These are phyloP conservation scores for Hermetia illucens DNA, from an alignment of 1,140 invertebrate genomes.

Conservation along the genomic window DNA sequence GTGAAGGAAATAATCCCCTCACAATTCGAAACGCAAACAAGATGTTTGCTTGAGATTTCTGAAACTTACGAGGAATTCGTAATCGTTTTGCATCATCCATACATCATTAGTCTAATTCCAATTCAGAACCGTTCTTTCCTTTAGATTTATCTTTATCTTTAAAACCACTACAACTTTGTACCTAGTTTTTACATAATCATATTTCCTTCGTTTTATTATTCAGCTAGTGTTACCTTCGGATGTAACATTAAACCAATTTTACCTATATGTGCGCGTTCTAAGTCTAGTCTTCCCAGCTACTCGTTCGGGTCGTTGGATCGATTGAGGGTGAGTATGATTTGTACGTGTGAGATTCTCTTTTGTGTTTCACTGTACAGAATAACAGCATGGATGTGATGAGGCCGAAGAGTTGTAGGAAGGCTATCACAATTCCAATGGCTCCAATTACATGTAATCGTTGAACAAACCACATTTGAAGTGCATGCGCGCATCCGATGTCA, in stretches of 20 bases:
- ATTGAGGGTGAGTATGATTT: slow-evolving; percentile 48
- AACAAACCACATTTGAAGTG: slow-evolving; percentile 52
- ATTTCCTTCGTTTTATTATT: too few species aligned
- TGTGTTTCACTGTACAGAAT: slow-evolving; percentile 59
- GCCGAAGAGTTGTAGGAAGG: slow-evolving; percentile 56
- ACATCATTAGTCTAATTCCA: too few species aligned
- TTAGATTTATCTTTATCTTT: too few species aligned
- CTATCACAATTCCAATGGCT: slow-evolving; percentile 53
- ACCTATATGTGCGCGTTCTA: slow-evolving; percentile 12
- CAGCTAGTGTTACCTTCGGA: neutral
- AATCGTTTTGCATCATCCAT: too few species aligned
- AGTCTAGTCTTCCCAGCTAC: slow-evolving; percentile 32
- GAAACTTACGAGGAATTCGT: too few species aligned
- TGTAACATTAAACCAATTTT: slow-evolving; percentile 1
- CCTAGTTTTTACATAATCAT: too few species aligned
- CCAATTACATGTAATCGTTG: slow-evolving; percentile 54
- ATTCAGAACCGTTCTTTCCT: too few species aligned
- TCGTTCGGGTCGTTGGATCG: slow-evolving; percentile 31
- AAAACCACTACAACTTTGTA: too few species aligned
- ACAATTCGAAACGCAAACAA: too few species aligned
- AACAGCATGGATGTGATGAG: slow-evolving; percentile 60
- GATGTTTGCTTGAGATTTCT: too few species aligned
- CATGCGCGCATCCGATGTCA: slow-evolving; percentile 49
- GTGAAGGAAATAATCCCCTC: too few species aligned
- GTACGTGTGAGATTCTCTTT: slow-evolving; percentile 49